Conservation (phyloP, 2,797 vertebrate genomes). For the Odontamblyopus rebecca region DNA sequence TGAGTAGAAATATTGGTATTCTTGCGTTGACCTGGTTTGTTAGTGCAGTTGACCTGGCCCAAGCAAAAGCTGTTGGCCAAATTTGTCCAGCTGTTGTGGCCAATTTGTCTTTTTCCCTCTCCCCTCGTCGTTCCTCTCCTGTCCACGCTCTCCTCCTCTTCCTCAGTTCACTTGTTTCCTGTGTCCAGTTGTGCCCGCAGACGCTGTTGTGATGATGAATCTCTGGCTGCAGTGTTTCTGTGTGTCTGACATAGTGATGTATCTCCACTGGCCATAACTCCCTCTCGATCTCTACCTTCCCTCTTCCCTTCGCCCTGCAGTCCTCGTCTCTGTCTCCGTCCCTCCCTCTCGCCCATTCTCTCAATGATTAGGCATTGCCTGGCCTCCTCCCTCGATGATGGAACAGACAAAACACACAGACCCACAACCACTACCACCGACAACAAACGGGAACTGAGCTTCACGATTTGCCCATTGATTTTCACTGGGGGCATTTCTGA, state of each 20-base stretch:
- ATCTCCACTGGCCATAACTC: conserved; percentile 75
- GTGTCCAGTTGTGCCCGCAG: conserved; percentile 76
- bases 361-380: conserved; percentile 60
- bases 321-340: conserved; percentile 38
- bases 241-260: conserved; percentile 82
- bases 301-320: conserved; percentile 34
- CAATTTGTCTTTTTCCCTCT: conserved; percentile 59
- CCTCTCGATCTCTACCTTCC: conserved; percentile 57
- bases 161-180: conserved; percentile 67
- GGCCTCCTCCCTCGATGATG: conserved; percentile 53
- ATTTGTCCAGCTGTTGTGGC: conserved; percentile 48
- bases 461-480: conserved; percentile 80
- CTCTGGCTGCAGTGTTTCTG: conserved; percentile 82
- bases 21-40: conserved; percentile 20
- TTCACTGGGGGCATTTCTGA: conserved; percentile 80
- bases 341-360: conserved; percentile 46
- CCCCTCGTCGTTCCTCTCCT: conserved; percentile 45
- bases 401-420: conserved; percentile 62
- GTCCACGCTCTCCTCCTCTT: conserved; percentile 60
- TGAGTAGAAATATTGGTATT: conserved; percentile 18
- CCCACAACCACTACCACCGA: conserved; percentile 51
- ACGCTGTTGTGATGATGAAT: conserved; percentile 80
- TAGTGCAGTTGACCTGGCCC: conserved; percentile 28
- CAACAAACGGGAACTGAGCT: conserved; percentile 72
- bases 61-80: conserved; percentile 46